Percentiles rank a stretch among this genome's conserved stretches.
phyloP scores from a whole-genome alignment of 2,797 vertebrate species.

The Rhinatrema bivittatum region DNA sequence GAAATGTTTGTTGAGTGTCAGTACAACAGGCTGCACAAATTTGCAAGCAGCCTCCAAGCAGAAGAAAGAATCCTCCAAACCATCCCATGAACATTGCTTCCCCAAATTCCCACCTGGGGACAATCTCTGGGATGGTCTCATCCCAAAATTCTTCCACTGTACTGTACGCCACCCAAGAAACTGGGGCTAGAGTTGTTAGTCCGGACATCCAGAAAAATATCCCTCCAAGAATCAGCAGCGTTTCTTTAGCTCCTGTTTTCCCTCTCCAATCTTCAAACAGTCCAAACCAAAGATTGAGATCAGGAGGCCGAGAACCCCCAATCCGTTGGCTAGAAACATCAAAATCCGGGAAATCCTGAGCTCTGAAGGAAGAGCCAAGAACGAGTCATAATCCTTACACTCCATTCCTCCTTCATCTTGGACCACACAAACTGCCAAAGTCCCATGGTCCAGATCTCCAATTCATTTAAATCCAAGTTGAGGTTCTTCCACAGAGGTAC shows the following conservation, averaged over 20 bases:
- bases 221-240: constrained; percentile 62
- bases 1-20: neutral
- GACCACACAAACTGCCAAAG: constrained; percentile 82
- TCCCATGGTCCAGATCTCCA: constrained; percentile 86
- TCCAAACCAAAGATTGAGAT: constrained; percentile 62
- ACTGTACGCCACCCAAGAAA: constrained; percentile 78
- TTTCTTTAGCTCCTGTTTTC: constrained; percentile 45
- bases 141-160: constrained; percentile 86
- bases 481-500: constrained; percentile 79
- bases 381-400: constrained; percentile 77
- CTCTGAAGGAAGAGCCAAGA: constrained; percentile 70
- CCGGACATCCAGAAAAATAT: constrained; percentile 61
- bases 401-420: constrained; percentile 74
- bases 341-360: constrained; percentile 71
- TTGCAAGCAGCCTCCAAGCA: constrained; percentile 67
- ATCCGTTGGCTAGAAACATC: constrained; percentile 69
- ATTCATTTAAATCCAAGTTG: constrained; percentile 80
- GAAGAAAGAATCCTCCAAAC: constrained; percentile 73
- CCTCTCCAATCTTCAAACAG: constrained; percentile 53
- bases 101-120: constrained; percentile 82
- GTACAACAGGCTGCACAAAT: constrained; percentile 9
- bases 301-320: constrained; percentile 62
- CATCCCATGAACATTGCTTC: constrained; percentile 84
- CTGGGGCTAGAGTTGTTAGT: constrained; percentile 63
- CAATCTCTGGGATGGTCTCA: constrained; percentile 69